Base-by-base conservation (phyloP, 2,113 vertebrate genomes). In the Eonycteris spelaea region DNA sequence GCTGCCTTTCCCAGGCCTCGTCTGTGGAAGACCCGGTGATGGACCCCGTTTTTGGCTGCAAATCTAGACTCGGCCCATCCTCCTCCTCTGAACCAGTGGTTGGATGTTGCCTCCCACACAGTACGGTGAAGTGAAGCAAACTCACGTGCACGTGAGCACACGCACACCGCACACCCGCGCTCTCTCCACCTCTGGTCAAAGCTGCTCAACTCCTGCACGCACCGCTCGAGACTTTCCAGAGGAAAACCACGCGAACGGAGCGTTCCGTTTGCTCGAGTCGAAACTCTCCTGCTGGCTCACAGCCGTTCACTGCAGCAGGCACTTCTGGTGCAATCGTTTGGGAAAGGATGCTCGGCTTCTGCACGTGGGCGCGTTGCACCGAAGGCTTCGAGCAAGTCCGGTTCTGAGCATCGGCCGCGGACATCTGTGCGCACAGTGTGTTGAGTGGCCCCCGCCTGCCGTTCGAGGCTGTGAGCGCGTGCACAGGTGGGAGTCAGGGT, bases 81-180 rank as follows among this genome's bases (percentile, higher is more conserved):
- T 24, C 35, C 26, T 30, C 21, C 26, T 80, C 10, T 57, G 45
- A 35, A 30, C 26, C 59, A 6, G 0, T 1, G 15, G 11, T 2
- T 12, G 10, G 40, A 15, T 24, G 43, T 4, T 53, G 61, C 16
- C 33, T 26, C 24, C 8, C 2, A 2, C 4, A 3, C 30, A 26
- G 35, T 9, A 13, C 18, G 19, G 13, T 3, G 3, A 11, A 55
- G 21, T 6, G 40, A 14, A 33, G 22, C 38, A 35, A 12, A 26
- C 30, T 2, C 1, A 11, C 3, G 4, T 1, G 3, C 16, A 28
- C 3, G 3, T 0, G 9, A 7, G 6, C 21, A 16, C 22, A 2
- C 2, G 6, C 1, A 8, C 5, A 51, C 11, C 11, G 6, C 5
- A 8, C 45, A 40, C 28, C 4, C 1, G 0, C 2, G 6, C 0